Evolutionary conservation across 2,797 vertebrate genomes (phyloP).

Genomic region (Avahi laniger): DNA sequence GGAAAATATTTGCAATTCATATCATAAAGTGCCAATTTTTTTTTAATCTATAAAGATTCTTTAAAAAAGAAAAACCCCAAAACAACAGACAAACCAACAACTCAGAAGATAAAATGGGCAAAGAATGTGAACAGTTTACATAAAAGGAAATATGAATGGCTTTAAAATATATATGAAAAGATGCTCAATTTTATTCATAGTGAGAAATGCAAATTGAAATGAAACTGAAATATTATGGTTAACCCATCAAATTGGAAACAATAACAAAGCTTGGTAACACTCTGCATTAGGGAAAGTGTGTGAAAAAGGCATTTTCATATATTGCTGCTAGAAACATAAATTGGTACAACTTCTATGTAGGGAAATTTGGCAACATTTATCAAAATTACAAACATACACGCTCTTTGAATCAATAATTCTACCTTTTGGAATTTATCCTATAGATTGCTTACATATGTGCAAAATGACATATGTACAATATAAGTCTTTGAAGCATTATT

Average conservation of each 20-base stretch:
- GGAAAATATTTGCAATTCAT: background rate
- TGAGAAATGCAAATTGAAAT: constrained; percentile 30
- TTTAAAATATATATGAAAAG: constrained; percentile 21
- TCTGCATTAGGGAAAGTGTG: background rate
- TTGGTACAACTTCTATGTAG: background rate
- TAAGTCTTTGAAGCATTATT: constrained; percentile 9
- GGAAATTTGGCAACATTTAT: background rate
- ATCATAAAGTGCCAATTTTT: background rate
- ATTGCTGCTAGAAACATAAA: background rate
- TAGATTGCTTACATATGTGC: background rate
- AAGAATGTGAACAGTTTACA: constrained; percentile 4
- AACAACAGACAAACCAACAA: background rate
- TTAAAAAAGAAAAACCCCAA: background rate
- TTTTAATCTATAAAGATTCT: background rate
- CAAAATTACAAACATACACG: background rate
- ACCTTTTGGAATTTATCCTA: constrained; percentile 26
- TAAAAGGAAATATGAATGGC: background rate
- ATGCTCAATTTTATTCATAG: background rate
- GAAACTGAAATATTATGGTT: background rate
- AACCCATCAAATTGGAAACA: background rate
- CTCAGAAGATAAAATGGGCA: background rate
- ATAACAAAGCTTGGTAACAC: background rate
- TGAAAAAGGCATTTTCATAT: background rate
- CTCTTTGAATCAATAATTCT: constrained; percentile 16
- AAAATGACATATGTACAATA: background rate